Evolutionary conservation across 2,797 vertebrate genomes (phyloP).

Genomic region (Scleropages formosus): DNA sequence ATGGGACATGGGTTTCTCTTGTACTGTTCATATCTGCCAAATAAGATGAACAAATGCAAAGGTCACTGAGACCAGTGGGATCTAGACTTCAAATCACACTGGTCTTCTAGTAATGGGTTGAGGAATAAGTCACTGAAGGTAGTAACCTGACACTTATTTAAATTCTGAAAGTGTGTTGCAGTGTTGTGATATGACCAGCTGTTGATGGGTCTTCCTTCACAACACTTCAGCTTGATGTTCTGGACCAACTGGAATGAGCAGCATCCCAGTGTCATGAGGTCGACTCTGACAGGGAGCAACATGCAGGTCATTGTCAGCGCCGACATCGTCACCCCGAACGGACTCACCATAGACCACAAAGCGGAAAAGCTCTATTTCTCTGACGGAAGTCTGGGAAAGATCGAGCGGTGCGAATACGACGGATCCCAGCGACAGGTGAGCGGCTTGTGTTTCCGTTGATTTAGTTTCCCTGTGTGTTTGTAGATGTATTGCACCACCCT

Average conservation of each 20-base stretch:
- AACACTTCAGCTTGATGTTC: constrained; percentile 86
- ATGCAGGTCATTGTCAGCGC: constrained; percentile 84
- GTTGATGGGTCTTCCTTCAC: background rate
- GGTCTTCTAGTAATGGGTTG: no score
- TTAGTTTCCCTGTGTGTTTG: background rate
- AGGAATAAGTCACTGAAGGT: no score
- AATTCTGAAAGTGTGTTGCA: background rate
- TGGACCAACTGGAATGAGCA: constrained; percentile 99
- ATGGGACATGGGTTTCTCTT: no score
- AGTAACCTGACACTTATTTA: background rate
- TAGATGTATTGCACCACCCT: no score
- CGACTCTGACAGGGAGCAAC: constrained; percentile 86
- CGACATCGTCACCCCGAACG: constrained; percentile 93
- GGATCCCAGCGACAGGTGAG: constrained; percentile 92
- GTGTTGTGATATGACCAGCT: background rate
- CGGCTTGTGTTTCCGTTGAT: constrained; percentile 42
- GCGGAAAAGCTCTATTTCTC: constrained; percentile 98
- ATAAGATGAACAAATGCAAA: no score
- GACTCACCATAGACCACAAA: constrained; percentile 91
- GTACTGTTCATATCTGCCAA: no score
- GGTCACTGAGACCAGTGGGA: no score
- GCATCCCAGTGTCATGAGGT: constrained; percentile 92
- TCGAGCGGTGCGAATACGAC: constrained; percentile 95
- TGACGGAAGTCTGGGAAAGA: constrained; percentile 91
- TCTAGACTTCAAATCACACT: no score